A percentile compares a stretch with the other conserved stretches of the same genome.
Evolutionary conservation across 1,140 invertebrate genomes (phyloP).

Genomic region (Popillia japonica): DNA sequence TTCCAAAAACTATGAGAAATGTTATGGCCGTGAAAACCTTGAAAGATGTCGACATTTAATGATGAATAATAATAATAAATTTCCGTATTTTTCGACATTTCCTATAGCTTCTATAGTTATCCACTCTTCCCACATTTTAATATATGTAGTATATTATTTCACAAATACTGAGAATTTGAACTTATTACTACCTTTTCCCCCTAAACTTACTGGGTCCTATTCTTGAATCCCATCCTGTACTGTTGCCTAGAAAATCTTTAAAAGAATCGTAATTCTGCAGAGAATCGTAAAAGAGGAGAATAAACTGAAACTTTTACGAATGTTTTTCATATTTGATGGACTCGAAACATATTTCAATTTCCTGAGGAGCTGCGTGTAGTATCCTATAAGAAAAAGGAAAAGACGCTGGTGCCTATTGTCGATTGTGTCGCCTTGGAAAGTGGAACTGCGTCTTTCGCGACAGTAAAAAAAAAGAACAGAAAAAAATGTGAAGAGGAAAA

Average conservation of each 20-base stretch:
- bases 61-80: no score
- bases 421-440: background rate
- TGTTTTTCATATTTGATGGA: background rate
- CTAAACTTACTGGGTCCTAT: no score
- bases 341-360: constrained; percentile 49
- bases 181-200: no score
- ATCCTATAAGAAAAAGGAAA: constrained; percentile 39
- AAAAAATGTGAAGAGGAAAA: background rate
- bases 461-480: background rate
- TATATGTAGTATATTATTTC: no score
- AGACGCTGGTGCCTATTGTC: background rate
- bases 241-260: background rate
- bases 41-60: no score
- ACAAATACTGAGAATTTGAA: no score
- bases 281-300: background rate
- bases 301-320: background rate
- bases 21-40: no score
- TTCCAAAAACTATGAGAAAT: no score
- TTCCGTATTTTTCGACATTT: no score
- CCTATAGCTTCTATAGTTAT: no score
- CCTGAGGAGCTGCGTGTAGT: constrained; percentile 35
- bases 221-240: no score
- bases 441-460: background rate
- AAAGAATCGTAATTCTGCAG: background rate
- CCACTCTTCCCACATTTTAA: no score